Evolutionary conservation across 2,888 invertebrate genomes (phyloP), one percentile per base, ranked within the genome.

Genomic region (Drosophila hamatofila): DNA sequence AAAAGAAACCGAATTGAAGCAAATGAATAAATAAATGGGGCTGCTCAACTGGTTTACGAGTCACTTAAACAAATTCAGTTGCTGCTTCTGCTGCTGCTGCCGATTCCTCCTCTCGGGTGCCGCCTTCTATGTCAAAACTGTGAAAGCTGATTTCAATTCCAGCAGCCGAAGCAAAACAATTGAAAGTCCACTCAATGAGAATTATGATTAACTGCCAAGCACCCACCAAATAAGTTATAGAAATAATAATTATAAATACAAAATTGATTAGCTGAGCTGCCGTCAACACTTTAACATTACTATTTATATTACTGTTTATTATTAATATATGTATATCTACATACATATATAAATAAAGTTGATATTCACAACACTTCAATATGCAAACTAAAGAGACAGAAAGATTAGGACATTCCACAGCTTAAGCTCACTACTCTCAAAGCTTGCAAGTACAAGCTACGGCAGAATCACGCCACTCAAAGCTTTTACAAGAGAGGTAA

Each of bases 61-160:
- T 64, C 49, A 75, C 64, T 74, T 61, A 58, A 60, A 72, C 30
- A 35, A 52, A 46, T 56, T 14, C 16, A 37, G 39, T 30, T 30
- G 11, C 49, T 18, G 30, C 30, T 18, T 18, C 27, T 35, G 39
- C 37, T 23, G 8, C 11, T 6, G 21, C 51, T 35, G 18, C 2
- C 18, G 23, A 23, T 35, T 14, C 21, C 27, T 54, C 39, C 54
- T 18, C 54, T 23, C 25, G 39, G 70, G 72, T 41, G 72, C 89
- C 87, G 87, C 87, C 87, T 82, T 67, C 89, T 78, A 85, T 88
- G 87, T 88, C 87, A 88, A 76, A 88, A 90, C 90, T 84, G 78
- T 65, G 46, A 23, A 78, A 81, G 87, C 89, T 90, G 87, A 88
- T 88, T 90, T 89, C 55, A 61, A 67, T 52, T 58, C 58, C 49